Percentiles rank a stretch among this genome's conserved stretches.
Conservation (phyloP, 2,888 invertebrate genomes). For the Orthosia incerta region DNA sequence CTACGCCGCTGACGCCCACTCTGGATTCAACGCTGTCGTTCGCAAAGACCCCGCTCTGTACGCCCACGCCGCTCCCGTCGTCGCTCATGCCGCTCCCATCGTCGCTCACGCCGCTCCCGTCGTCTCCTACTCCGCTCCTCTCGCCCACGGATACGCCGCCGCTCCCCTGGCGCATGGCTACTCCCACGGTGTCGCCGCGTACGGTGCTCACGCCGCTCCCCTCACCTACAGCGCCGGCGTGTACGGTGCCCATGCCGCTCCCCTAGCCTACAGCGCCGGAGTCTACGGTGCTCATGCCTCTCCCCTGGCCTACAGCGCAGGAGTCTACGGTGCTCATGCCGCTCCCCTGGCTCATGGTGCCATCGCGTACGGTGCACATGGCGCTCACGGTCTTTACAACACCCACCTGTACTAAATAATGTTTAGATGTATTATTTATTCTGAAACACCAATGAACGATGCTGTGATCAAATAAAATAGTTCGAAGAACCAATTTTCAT, state of each 20-base stretch:
- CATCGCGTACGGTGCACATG: constrained; percentile 55
- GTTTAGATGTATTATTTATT: constrained; percentile 51
- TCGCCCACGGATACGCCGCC: constrained; percentile 67
- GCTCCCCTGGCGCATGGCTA: constrained; percentile 70
- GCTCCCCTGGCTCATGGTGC: constrained; percentile 71
- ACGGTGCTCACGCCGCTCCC: constrained; percentile 67
- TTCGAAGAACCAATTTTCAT: constrained; percentile 35
- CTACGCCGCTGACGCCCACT: constrained; percentile 89
- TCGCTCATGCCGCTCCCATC: constrained; percentile 78
- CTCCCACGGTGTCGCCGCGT: constrained; percentile 69
- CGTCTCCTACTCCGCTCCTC: constrained; percentile 34
- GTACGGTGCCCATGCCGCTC: constrained; percentile 56
- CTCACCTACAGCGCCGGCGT: constrained; percentile 59
- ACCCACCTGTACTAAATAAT: constrained; percentile 62
- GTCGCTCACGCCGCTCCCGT: constrained; percentile 50
- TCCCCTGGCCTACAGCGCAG: constrained; percentile 46
- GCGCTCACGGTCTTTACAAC: constrained; percentile 58
- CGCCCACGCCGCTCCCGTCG: constrained; percentile 75
- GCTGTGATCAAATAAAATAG: constrained; percentile 65
- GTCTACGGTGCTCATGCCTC: constrained; percentile 56
- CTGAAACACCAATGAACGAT: constrained; percentile 49
- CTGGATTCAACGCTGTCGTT: constrained; percentile 91
- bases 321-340: constrained; percentile 69
- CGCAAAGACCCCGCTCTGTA: constrained; percentile 85
- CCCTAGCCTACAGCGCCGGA: constrained; percentile 50